Evolutionary conservation across 2,888 invertebrate genomes (phyloP).

Genomic region (Euzetes globulus): DNA sequence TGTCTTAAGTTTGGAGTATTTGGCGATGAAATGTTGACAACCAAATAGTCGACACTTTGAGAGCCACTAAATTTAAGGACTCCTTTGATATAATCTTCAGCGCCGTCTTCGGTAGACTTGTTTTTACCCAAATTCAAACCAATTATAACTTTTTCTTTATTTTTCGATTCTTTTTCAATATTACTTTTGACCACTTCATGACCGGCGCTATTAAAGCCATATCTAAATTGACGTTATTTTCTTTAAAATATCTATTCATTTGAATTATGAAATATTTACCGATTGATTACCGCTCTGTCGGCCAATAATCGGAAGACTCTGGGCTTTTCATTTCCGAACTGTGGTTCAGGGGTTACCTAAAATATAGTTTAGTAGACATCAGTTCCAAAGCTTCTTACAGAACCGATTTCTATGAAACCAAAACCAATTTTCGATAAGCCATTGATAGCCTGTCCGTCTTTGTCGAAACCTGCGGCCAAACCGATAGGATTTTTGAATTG

Average conservation of each 20-base stretch:
- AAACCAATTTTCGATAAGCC: constrained; percentile 79
- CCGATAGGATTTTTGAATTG: constrained; percentile 82
- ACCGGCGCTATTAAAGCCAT: constrained; percentile 94
- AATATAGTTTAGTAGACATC: too few relatives aligned
- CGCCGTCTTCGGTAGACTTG: constrained; percentile 66
- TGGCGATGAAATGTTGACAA: constrained; percentile 93
- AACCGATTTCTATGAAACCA: constrained; percentile 88
- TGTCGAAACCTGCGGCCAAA: constrained; percentile 98
- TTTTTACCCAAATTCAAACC: constrained; percentile 97
- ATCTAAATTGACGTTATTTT: constrained; percentile 50
- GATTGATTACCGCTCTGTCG: constrained; percentile 84
- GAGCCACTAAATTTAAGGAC: constrained; percentile 65
- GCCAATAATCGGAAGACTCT: constrained; percentile 78
- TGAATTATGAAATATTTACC: constrained; percentile 51
- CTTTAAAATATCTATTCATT: neutral
- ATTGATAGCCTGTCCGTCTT: constrained; percentile 81
- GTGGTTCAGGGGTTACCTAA: constrained; percentile 70
- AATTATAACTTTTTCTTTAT: constrained; percentile 54
- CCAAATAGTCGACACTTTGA: constrained; percentile 79
- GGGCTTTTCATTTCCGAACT: constrained; percentile 84
- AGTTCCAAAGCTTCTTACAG: too few relatives aligned
- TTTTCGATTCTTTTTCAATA: constrained; percentile 48
- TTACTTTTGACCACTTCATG: constrained; percentile 63
- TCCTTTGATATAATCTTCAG: constrained; percentile 75
- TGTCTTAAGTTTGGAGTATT: constrained; percentile 86